Evolutionary conservation across 1,140 invertebrate species (phyloP).

Genomic region (Popillia japonica): DNA sequence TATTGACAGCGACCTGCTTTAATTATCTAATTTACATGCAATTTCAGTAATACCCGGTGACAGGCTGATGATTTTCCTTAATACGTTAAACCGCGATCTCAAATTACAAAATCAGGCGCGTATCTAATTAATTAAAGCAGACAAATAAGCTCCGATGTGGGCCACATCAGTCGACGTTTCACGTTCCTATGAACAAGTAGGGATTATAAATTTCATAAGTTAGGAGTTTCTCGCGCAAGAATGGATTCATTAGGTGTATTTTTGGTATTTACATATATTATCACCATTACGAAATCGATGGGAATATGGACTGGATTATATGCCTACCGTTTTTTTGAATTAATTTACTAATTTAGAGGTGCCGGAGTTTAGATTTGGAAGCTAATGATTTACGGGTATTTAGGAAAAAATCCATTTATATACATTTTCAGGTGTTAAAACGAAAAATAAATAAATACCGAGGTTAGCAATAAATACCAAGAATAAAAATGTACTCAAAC

Average conservation of each 20-base stretch:
- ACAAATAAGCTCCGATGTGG: conserved; percentile 23
- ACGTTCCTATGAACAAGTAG: neutral
- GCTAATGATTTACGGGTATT: too few species aligned
- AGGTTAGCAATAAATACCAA: too few species aligned
- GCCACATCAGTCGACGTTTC: neutral
- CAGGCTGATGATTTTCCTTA: conserved; percentile 30
- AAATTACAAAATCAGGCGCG: conserved; percentile 21
- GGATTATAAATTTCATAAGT: conserved; percentile 26
- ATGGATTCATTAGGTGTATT: neutral
- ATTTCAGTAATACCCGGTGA: conserved; percentile 27
- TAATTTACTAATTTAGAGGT: too few species aligned
- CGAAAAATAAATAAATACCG: too few species aligned
- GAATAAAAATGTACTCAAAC: too few species aligned
- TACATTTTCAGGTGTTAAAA: too few species aligned
- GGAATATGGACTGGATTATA: too few species aligned
- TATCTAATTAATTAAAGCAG: conserved; percentile 30
- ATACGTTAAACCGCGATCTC: conserved; percentile 14
- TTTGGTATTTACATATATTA: too few species aligned
- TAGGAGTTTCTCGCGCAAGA: neutral
- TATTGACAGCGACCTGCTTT: conserved; percentile 23
- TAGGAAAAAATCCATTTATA: too few species aligned
- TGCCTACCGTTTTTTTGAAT: too few species aligned
- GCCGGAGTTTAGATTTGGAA: too few species aligned
- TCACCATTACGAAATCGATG: too few species aligned
- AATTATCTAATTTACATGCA: conserved; percentile 33